These are phyloP conservation scores for Arctia plantaginis DNA, from an alignment of 2,888 invertebrate genomes.

Conservation along the genomic window DNA sequence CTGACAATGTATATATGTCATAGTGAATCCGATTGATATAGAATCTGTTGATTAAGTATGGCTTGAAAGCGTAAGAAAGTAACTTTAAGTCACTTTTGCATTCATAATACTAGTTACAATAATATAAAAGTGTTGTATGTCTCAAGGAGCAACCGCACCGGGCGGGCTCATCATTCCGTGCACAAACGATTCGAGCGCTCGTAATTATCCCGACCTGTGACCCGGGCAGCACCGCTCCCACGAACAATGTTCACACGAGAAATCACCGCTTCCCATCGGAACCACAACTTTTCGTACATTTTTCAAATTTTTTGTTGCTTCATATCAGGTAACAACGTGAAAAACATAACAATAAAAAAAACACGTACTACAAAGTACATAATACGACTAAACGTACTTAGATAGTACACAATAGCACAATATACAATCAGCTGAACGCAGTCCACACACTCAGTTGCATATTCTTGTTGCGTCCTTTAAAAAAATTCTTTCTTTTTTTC, in stretches of 20 bases:
- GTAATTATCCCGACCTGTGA: conserved; percentile 83
- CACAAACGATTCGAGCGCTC: conserved; percentile 54
- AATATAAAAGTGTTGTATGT: not conserved
- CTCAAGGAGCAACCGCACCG: conserved; percentile 37
- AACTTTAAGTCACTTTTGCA: not conserved
- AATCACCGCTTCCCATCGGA: conserved; percentile 79
- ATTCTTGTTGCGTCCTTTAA: not conserved
- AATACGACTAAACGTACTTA: not conserved
- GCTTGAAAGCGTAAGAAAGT: not conserved
- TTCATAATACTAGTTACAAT: not conserved
- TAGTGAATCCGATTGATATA: not conserved
- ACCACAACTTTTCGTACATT: conserved; percentile 51
- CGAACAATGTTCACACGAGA: conserved; percentile 81
- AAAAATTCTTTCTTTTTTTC: not conserved
- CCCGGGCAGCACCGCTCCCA: conserved; percentile 73
- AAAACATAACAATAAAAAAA: not conserved
- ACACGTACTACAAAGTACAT: not conserved
- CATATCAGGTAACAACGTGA: conserved; percentile 28
- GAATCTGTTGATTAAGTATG: not conserved
- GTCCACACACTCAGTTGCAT: not conserved
- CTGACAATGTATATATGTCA: not conserved
- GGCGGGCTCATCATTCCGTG: conserved; percentile 58
- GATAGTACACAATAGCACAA: not conserved
- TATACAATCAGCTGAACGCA: not conserved
- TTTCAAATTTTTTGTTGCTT: conserved; percentile 42